Percentiles rank a stretch among this genome's conserved stretches.
Evolutionary conservation across 1,140 invertebrate genomes (phyloP).

Genomic region (Muscidifurax raptorellus): DNA sequence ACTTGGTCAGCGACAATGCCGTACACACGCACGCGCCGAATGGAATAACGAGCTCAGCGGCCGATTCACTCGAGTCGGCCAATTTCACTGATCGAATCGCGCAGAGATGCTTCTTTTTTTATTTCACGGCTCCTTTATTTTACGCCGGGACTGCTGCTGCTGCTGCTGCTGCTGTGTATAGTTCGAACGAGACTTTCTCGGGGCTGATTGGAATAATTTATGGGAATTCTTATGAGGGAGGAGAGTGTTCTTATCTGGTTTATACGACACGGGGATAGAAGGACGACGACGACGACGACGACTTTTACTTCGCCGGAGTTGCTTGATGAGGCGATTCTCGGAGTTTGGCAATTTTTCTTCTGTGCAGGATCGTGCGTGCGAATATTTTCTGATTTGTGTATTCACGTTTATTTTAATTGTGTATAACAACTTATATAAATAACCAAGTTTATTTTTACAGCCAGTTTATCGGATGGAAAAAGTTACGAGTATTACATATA

Average conservation of each 20-base stretch:
- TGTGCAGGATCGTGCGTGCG: too few species aligned
- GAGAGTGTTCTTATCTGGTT: not conserved
- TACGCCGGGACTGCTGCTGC: not conserved
- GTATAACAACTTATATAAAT: too few species aligned
- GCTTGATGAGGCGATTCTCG: not conserved
- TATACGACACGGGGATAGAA: not conserved
- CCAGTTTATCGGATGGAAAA: too few species aligned
- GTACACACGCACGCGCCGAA: conserved; percentile 15
- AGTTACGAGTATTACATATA: too few species aligned
- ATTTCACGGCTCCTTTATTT: conserved; percentile 29
- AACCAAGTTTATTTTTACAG: not conserved
- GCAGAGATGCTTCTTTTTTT: conserved; percentile 2
- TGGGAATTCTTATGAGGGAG: conserved; percentile 10
- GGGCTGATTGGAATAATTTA: conserved; percentile 46
- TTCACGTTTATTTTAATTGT: too few species aligned
- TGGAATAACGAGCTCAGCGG: conserved; percentile 38
- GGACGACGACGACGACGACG: too few species aligned
- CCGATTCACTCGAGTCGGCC: conserved; percentile 49
- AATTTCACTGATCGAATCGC: conserved; percentile 50
- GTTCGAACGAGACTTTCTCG: not conserved
- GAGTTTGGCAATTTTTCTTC: not conserved
- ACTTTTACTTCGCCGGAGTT: not conserved
- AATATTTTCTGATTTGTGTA: too few species aligned
- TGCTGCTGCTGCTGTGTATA: not conserved
- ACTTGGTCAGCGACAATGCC: conserved; percentile 68